These are phyloP conservation scores for Illadopsis cleaveri DNA, from an alignment of 2,113 vertebrate species.

Conservation along the genomic window DNA sequence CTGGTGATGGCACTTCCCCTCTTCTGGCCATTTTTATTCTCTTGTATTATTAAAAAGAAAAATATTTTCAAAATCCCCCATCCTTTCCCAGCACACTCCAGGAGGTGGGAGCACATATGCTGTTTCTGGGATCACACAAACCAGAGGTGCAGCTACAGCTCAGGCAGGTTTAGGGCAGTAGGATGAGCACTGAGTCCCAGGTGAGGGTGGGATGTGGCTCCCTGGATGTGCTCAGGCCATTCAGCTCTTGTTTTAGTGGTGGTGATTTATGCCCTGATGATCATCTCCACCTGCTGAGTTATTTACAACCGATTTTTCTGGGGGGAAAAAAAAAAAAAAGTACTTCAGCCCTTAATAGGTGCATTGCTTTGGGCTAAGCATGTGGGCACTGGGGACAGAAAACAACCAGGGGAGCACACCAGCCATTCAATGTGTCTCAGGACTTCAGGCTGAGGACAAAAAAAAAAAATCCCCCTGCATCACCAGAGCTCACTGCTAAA, in stretches of 20 bases:
- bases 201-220: not conserved
- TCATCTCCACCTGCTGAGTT: slow-evolving; percentile 10
- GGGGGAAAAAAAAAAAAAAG: not conserved
- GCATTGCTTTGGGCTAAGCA: not conserved
- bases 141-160: not conserved
- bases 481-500: not conserved
- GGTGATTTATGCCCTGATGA: not conserved
- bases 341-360: not conserved
- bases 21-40: not conserved
- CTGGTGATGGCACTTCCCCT: not conserved
- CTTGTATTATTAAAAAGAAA: not conserved
- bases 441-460: not conserved
- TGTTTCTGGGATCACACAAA: not conserved
- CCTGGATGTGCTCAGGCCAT: not conserved
- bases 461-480: not conserved
- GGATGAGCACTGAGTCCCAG: not conserved
- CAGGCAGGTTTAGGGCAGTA: not conserved
- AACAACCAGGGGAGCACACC: not conserved
- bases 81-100: not conserved
- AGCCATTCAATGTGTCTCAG: not conserved
- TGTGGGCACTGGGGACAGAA: not conserved
- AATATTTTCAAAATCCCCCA: not conserved
- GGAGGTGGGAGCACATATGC: not conserved
- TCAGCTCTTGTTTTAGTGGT: not conserved
- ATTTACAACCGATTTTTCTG: slow-evolving; percentile 35